Evolutionary conservation across 2,797 vertebrate genomes (phyloP).

Genomic region (Chromobotia macracanthus): DNA sequence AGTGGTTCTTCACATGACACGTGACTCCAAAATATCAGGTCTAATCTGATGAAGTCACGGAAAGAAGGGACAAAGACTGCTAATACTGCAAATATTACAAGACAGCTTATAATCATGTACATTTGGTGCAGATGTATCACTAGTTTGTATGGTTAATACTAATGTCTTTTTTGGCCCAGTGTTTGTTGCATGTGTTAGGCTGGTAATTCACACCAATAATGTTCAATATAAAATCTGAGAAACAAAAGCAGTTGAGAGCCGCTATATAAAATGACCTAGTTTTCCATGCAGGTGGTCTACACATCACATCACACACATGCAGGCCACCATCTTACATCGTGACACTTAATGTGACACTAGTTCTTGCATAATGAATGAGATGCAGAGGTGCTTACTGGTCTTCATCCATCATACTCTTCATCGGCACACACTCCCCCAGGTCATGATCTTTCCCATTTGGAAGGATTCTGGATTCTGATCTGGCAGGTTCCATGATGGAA

Average conservation of each 20-base stretch:
- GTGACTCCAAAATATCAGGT: too few species aligned
- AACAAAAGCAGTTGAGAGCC: neutral
- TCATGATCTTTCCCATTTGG: slow-evolving; percentile 85
- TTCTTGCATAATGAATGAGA: neutral
- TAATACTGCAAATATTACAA: too few species aligned
- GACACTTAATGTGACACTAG: neutral
- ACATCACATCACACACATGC: neutral
- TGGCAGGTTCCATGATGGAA: slow-evolving; percentile 78
- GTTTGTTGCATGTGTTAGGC: too few species aligned
- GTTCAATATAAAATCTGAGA: neutral
- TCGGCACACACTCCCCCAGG: slow-evolving; percentile 67
- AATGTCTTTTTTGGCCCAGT: too few species aligned
- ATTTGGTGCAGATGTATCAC: too few species aligned
- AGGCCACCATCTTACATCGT: neutral
- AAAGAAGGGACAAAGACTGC: too few species aligned
- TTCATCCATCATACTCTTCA: slow-evolving; percentile 71
- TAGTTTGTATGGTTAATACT: too few species aligned
- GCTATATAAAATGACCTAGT: neutral
- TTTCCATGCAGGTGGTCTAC: neutral
- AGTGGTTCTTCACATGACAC: too few species aligned
- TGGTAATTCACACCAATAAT: neutral
- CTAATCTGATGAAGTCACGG: too few species aligned
- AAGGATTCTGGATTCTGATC: slow-evolving; percentile 89
- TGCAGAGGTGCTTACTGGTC: slow-evolving; percentile 75
- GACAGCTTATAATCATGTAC: too few species aligned